Base-by-base conservation (phyloP, 2,888 invertebrate genomes). In the Lycocerus yunnanus region DNA sequence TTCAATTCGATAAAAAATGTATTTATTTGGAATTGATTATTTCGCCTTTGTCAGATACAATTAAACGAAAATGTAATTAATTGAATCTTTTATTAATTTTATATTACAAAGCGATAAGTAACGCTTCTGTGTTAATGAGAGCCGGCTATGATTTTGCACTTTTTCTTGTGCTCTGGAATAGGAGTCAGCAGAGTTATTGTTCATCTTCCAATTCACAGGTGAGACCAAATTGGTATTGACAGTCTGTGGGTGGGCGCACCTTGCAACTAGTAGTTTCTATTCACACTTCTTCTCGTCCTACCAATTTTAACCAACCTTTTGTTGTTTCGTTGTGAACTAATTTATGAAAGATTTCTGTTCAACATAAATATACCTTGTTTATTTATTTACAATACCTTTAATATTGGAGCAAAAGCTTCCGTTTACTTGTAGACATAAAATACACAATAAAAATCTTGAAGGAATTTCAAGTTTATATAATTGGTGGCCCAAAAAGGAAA, bases 171-270 rank as follows among this genome's bases (percentile, higher is more conserved):
- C 27, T 43, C 27, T 43, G 27, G 27, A n/a, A 43, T 43, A 43
- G 27, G 27, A 43, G 27, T 43, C 27, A 43, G 27, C n/a, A 43
- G 27, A 43, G 27, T 43, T 43, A 43, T 15, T 15, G 66, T 61
- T 66, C 67, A 59, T 73, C 69, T 70, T 69, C 67, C 27, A 66
- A 66, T 58, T 43, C 60, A 68, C 66, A 61, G 67, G 67, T 67
- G 58, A 20, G 71, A 68, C 66, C 60, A 72, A 72, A 72, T 75
- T 75, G 69, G 79, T 81, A 82, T 80, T 81, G 82, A 82, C 81
- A 80, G 80, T 72, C 77, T 68, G 80, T 82, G 81, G 82, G 83
- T 82, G 82, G 82, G 81, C 81, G 73, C 75, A 75, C 78, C 78
- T 80, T 78, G 72, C 82, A 82, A 82, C 82, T 82, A 81, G 80